Conservation (phyloP, 2,797 vertebrate genomes). For the Trachops cirrhosus region DNA sequence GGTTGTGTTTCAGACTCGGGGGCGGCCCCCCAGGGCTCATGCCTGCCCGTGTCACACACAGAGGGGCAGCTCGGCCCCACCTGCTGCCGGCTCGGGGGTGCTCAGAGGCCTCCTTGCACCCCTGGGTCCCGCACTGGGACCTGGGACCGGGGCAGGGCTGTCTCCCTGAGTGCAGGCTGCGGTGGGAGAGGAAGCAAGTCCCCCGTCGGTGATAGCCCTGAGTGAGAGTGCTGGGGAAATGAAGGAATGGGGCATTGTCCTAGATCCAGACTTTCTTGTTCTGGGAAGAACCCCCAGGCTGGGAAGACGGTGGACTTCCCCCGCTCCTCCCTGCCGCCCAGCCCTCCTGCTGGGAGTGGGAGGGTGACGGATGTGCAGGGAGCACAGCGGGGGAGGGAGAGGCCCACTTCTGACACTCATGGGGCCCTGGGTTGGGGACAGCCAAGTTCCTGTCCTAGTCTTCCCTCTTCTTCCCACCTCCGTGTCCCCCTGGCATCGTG, state of each 20-base stretch:
- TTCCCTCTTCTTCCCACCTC: no score
- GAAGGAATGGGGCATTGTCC: not conserved
- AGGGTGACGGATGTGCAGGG: no score
- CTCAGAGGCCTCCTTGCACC: not conserved
- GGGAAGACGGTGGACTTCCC: fast-evolving
- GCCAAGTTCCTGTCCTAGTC: not conserved
- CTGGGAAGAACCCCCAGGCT: not conserved
- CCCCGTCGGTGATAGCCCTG: no score
- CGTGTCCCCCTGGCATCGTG: fast-evolving
- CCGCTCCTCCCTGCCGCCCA: fast-evolving
- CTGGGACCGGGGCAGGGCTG: fast-evolving
- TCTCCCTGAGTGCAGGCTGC: not conserved
- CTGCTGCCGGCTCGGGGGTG: fast-evolving
- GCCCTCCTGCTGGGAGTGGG: no score
- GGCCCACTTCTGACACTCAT: not conserved
- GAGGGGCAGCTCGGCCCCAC: fast-evolving
- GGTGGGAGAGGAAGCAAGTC: not conserved
- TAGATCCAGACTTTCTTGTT: not conserved
- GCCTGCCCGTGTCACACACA: not conserved
- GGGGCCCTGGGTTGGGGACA: no score
- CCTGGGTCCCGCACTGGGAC: no score
- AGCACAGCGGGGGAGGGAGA: fast-evolving
- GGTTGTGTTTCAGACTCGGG: not conserved
- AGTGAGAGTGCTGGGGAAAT: not conserved
- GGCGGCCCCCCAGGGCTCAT: fast-evolving